phyloP scores from a whole-genome alignment of 2,888 invertebrate species.

The Geophilus truncorum region DNA sequence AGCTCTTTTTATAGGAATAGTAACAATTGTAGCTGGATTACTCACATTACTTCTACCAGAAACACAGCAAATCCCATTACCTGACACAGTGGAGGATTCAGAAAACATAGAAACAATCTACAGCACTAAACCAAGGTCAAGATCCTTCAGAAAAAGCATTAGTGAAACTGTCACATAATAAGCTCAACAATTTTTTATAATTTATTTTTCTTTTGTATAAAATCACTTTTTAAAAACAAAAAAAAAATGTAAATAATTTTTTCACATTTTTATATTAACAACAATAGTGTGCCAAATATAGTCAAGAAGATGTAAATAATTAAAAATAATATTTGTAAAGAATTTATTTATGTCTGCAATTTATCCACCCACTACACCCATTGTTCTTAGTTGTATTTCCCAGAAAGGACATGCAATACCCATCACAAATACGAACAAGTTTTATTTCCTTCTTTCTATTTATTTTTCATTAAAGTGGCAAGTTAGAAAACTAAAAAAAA shows the following conservation, averaged over 20 bases:
- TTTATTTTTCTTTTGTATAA: neutral
- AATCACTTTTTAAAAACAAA: neutral
- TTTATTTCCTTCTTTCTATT: neutral
- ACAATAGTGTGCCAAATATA: neutral
- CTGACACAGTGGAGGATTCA: conserved; percentile 36
- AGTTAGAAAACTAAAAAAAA: neutral
- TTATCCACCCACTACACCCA: too few relatives aligned
- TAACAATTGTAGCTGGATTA: conserved; percentile 33
- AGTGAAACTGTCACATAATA: conserved; percentile 20
- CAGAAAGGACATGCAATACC: too few relatives aligned
- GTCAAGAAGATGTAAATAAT: neutral
- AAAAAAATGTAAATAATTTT: neutral
- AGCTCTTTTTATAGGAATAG: conserved; percentile 33
- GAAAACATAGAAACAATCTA: conserved; percentile 31
- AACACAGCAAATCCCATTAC: conserved; percentile 35
- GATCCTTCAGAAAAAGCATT: conserved; percentile 19
- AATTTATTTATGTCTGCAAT: neutral
- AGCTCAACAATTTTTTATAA: neutral
- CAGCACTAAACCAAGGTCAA: neutral
- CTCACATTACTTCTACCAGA: conserved; percentile 36
- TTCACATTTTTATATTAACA: neutral
- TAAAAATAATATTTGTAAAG: neutral
- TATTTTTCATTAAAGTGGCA: neutral
- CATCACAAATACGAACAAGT: too few relatives aligned
- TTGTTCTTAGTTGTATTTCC: too few relatives aligned